Evolutionary conservation across 2,113 vertebrate genomes (phyloP).

Genomic region (Ibidorhyncha struthersii): DNA sequence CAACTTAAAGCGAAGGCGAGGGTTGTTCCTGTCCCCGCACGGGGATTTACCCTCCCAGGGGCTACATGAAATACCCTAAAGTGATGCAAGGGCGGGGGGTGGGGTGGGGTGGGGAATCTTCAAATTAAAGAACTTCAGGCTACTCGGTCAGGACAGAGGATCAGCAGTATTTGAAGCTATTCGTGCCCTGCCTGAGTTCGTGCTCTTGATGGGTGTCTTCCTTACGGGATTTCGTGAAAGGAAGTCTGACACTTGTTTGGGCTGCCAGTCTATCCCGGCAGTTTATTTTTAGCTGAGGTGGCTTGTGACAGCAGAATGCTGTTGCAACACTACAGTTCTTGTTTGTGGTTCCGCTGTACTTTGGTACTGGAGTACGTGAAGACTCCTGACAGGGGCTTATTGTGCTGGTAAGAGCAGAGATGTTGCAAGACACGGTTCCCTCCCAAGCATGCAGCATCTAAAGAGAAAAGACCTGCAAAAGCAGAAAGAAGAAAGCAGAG

Average conservation of each 20-base stretch:
- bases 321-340: constrained; percentile 2
- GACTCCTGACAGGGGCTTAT: neutral
- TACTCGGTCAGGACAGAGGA: neutral
- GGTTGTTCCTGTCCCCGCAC: neutral
- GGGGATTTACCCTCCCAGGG: neutral
- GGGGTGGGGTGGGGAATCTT: no score
- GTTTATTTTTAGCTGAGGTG: constrained; percentile 34
- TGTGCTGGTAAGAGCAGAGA: neutral
- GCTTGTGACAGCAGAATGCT: neutral
- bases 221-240: neutral
- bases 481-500: neutral
- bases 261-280: neutral
- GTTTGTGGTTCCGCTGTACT: neutral
- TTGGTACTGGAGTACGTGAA: neutral
- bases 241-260: neutral
- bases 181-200: neutral
- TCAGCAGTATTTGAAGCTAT: neutral
- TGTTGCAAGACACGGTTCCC: neutral
- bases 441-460: neutral
- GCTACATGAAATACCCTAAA: neutral
- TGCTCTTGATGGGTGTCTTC: neutral
- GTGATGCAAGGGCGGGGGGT: no score
- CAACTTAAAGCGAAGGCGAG: neutral
- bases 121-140: neutral
- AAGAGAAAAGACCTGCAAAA: neutral